Evolutionary conservation across 2,113 vertebrate genomes (phyloP), one percentile per base, ranked within the genome.

Genomic region (Oreochromis spilurus): DNA sequence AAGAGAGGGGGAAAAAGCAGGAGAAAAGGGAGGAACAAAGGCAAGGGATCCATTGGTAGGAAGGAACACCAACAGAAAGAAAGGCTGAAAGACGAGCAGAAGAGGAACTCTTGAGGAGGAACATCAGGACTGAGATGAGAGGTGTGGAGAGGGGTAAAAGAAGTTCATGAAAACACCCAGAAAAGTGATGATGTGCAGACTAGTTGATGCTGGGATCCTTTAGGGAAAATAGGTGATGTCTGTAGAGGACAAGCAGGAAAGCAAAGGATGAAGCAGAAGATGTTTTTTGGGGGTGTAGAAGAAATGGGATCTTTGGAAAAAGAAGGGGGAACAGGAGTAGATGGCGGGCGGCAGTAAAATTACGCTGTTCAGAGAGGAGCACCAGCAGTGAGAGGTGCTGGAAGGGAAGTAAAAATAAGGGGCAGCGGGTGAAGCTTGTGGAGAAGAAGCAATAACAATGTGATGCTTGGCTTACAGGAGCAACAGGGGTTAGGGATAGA

Each of bases 401-500:
- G 52, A 48, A 29, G n/a, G 17, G 81, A 84, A 79, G 53, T 43
- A 62, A 78, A 67, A 65, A 54, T 38, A 78, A 83, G 81, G 53
- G 48, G 55, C 60, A 40, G 16, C 24, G 11, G 55, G 60, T 14
- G 38, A 40, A 38, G 88, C 29, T 65, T 38, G n/a, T 9, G 24
- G 75, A 34, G 53, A 36, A 60, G 26, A n/a, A 50, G 19, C 70
- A 77, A 38, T 7, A 77, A 34, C 17, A 67, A 45, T 36, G 26
- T 34, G 45, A 54, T 3, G 26, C 78, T 9, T 36, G 55, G 2
- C 36, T 21, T 26, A 70, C n/a, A 67, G 55, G 43, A 87, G 81
- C n/a, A 67, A 79, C 34, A 67, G 81, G 26, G 24, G 48, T 12
- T 10, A 29, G 31, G 24, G 29, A 40, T 14, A 21, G 48, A 87